These are phyloP conservation scores for Sturnira hondurensis DNA, from an alignment of 2,113 vertebrate species.

Conservation along the genomic window DNA sequence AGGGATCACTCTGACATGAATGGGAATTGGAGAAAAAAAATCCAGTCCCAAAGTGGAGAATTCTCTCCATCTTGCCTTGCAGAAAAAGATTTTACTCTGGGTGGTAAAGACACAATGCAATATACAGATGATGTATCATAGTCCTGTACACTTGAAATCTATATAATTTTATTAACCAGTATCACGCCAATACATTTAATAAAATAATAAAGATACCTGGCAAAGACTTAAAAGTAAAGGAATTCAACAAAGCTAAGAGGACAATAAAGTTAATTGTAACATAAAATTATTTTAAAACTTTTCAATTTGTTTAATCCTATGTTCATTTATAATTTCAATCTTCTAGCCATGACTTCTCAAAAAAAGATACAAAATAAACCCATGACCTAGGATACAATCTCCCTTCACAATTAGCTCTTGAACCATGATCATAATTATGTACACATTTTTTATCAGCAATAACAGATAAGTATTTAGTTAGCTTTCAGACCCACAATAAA, in stretches of 20 bases:
- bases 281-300: background rate
- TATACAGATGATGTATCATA: background rate
- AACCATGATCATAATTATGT: background rate
- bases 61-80: background rate
- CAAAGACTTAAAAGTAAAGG: background rate
- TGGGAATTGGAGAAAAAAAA: background rate
- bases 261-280: background rate
- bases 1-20: background rate
- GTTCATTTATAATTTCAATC: background rate
- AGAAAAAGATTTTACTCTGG: background rate
- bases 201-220: background rate
- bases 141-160: background rate
- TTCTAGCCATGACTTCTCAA: background rate
- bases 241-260: background rate
- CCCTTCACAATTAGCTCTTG: background rate
- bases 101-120: background rate
- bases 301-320: background rate
- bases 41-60: background rate
- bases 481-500: background rate
- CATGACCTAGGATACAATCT: background rate
- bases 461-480: constrained; percentile 34
- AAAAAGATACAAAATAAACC: background rate
- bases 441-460: background rate
- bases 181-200: background rate
- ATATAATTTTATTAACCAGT: background rate